Evolutionary conservation across 2,888 invertebrate species (phyloP).

Genomic region (Hipparchia sbordonii): DNA sequence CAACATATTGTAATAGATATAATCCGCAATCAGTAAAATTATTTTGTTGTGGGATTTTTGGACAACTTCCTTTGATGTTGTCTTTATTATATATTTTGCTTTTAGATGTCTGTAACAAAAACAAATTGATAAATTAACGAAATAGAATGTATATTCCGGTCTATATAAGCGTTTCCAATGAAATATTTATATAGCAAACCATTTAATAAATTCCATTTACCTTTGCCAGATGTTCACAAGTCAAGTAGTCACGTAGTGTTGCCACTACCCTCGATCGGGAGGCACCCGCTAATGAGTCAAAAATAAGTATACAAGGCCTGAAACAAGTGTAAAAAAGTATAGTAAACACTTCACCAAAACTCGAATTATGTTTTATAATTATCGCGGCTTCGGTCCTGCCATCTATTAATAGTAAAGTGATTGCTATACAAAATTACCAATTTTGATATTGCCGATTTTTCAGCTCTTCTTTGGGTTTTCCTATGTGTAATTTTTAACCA

Average conservation of each 20-base stretch:
- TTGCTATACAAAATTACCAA: no score
- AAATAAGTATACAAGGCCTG: constrained; percentile 96
- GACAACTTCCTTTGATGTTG: constrained; percentile 92
- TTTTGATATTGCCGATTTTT: no score
- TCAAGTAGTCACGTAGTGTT: constrained; percentile 95
- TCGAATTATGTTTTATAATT: neutral
- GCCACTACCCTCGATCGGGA: constrained; percentile 93
- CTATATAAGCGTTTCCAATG: no score
- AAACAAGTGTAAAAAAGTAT: constrained; percentile 53
- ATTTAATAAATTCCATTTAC: constrained; percentile 52
- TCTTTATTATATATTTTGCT: constrained; percentile 90
- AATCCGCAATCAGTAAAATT: constrained; percentile 99
- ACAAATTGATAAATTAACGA: neutral
- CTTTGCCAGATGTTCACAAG: constrained; percentile 92
- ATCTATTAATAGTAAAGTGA: no score
- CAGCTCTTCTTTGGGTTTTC: no score
- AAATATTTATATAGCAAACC: no score
- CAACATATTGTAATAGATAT: constrained; percentile 97
- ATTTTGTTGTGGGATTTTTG: constrained; percentile 98
- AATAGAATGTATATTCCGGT: neutral
- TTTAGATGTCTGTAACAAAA: constrained; percentile 73
- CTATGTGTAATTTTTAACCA: no score
- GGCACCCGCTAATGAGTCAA: constrained; percentile 95
- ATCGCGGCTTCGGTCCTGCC: neutral
- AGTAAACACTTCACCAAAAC: neutral